Percentiles rank a stretch among this genome's conserved stretches.
Conservation (phyloP, 2,888 invertebrate genomes). For the Ectropis crepuscularia region DNA sequence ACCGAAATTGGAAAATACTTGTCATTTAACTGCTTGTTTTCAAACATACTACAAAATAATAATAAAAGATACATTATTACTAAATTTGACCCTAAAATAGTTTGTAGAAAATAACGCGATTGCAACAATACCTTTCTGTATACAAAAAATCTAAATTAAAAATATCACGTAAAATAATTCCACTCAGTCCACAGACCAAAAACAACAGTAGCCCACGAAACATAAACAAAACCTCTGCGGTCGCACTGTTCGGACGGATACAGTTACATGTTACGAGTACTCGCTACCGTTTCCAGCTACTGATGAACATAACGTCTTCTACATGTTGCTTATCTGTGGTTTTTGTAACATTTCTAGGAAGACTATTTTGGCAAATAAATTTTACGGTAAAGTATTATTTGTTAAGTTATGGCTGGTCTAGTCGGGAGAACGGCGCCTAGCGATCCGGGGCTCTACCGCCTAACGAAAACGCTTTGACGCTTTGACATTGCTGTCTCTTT, state of each 20-base stretch:
- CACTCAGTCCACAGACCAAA: slow-evolving; percentile 42
- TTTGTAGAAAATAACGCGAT: too few species aligned
- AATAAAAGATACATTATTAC: too few species aligned
- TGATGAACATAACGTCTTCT: slow-evolving; percentile 17
- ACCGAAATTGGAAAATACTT: too few species aligned
- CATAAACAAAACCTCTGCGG: slow-evolving; percentile 66
- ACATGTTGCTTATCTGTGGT: slow-evolving; percentile 16
- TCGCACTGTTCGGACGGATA: slow-evolving; percentile 52
- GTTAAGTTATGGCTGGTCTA: too few species aligned
- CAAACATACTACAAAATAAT: too few species aligned
- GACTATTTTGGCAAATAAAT: slow-evolving; percentile 14
- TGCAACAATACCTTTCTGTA: too few species aligned
- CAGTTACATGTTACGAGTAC: slow-evolving; percentile 52
- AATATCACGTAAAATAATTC: not conserved
- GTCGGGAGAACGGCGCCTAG: too few species aligned
- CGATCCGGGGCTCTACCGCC: too few species aligned
- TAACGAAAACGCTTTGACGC: too few species aligned
- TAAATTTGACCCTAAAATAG: too few species aligned
- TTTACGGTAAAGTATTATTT: not conserved
- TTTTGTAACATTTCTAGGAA: slow-evolving; percentile 28
- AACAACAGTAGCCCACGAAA: slow-evolving; percentile 67
- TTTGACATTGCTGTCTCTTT: too few species aligned
- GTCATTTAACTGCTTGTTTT: too few species aligned
- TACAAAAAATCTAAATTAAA: not conserved
- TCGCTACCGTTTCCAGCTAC: slow-evolving; percentile 66